Evolutionary conservation across 2,113 vertebrate genomes (phyloP), one percentile per base, ranked within the genome.

Genomic region (Leiothrix lutea): DNA sequence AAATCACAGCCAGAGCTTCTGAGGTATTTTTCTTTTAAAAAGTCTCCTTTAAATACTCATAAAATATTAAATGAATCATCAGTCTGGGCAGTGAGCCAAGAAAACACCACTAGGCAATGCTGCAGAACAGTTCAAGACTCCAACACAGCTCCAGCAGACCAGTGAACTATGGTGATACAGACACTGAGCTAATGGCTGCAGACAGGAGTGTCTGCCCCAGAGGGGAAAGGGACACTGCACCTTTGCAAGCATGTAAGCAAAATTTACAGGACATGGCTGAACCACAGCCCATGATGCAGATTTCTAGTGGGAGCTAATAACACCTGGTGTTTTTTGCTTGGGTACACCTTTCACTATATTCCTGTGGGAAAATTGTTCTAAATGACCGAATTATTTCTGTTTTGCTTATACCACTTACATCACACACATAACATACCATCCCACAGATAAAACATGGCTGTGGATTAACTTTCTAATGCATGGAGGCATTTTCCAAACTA

Each of bases 231-330:
- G n/a, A 44, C 48, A 40, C 19, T 22, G 12, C 11, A 14, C 6
- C 18, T 86, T 61, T 12, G 5, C 0, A 1, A 69, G 50, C 0
- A 0, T 29, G 14, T 28, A 36, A 2, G 3, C 26, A 67, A 44
- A 88, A 72, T 42, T 74, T 47, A 60, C 16, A 48, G n/a, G 10
- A 56, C 44, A 11, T 12, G 12, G 31, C 33, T 53, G 16, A 90
- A 73, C 20, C 9, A 61, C 33, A 62, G 7, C 3, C 8, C 3
- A 3, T 12, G 12, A 73, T 15, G 17, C 21, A 79, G 48, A 33
- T 35, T 93, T 80, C 36, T 29, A 53, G 19, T 11, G 5, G 2
- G 2, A 15, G 51, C 24, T 58, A 42, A 28, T 33, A 73, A 66
- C 4, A 48, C 60, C 26, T 51, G 3, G 6, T 35, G 8, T 62